A percentile compares a stretch with the other conserved stretches of the same genome.
phyloP scores from a whole-genome alignment of 2,113 vertebrate species.

The Cervus canadensis region DNA sequence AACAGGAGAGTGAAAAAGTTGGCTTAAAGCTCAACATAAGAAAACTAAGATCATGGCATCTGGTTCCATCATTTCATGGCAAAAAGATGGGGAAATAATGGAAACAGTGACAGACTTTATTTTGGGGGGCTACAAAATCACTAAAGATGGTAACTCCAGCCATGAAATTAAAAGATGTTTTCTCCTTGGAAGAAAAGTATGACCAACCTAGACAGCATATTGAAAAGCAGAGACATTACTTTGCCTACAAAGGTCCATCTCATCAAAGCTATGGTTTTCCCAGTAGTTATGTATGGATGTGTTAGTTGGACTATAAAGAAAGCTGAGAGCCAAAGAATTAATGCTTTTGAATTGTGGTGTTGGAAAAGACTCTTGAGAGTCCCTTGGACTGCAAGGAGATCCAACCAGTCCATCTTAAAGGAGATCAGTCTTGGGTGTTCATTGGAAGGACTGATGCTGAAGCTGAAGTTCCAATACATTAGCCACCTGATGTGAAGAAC shows the following conservation, averaged over 20 bases:
- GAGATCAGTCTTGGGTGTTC: not conserved
- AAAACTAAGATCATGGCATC: not conserved
- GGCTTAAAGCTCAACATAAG: not conserved
- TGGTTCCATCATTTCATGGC: not conserved
- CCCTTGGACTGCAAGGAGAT: not conserved
- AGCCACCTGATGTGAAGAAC: not conserved
- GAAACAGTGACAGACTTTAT: not conserved
- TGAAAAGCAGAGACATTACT: not conserved
- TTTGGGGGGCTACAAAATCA: not conserved
- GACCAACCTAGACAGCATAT: not conserved
- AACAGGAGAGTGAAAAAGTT: not conserved
- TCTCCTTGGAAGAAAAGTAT: not conserved
- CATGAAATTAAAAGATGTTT: not conserved
- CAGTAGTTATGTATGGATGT: not conserved
- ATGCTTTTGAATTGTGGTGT: not conserved
- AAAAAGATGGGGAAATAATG: not conserved
- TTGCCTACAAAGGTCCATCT: not conserved
- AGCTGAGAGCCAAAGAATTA: fast-evolving
- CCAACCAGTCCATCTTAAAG: not conserved
- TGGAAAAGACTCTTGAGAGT: not conserved
- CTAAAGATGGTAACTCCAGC: not conserved
- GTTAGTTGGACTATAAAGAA: not conserved
- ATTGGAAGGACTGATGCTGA: not conserved
- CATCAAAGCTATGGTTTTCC: not conserved
- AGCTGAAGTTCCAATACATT: not conserved